Conservation (phyloP, 2,888 invertebrate genomes). For the Tenthredo livida region DNA sequence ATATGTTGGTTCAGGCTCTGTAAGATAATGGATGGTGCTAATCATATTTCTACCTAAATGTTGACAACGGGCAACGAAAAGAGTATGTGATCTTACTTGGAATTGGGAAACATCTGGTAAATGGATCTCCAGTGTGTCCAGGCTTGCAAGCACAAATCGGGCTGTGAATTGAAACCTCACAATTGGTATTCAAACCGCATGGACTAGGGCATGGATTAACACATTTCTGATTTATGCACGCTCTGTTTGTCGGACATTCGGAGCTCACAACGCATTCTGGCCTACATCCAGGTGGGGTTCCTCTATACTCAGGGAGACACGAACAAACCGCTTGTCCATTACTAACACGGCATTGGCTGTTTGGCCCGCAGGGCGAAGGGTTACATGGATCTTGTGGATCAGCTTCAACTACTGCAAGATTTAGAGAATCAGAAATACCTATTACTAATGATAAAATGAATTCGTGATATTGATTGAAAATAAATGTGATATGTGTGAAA, state of each 20-base stretch:
- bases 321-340: slow-evolving; percentile 89
- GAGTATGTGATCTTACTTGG: slow-evolving; percentile 68
- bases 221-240: slow-evolving; percentile 78
- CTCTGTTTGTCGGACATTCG: slow-evolving; percentile 81
- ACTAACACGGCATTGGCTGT: slow-evolving; percentile 74
- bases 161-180: slow-evolving; percentile 78
- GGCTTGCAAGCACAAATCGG: slow-evolving; percentile 78
- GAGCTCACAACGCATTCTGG: slow-evolving; percentile 78
- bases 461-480: neutral
- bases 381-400: slow-evolving; percentile 72
- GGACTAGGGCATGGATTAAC: slow-evolving; percentile 76
- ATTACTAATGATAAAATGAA: neutral
- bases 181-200: slow-evolving; percentile 78
- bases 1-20: slow-evolving; percentile 59
- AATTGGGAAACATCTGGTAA: slow-evolving; percentile 85
- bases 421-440: neutral
- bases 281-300: slow-evolving; percentile 84
- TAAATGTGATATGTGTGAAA: neutral
- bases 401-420: slow-evolving; percentile 69
- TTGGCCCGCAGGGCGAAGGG: slow-evolving; percentile 78
- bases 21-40: neutral
- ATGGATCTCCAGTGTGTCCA: slow-evolving; percentile 86
- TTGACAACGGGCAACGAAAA: neutral
- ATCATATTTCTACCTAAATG: slow-evolving; percentile 15
- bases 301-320: slow-evolving; percentile 87